Percentiles rank a stretch among this genome's conserved stretches.
phyloP scores from a whole-genome alignment of 2,797 vertebrate species.

The Silurus aristotelis region DNA sequence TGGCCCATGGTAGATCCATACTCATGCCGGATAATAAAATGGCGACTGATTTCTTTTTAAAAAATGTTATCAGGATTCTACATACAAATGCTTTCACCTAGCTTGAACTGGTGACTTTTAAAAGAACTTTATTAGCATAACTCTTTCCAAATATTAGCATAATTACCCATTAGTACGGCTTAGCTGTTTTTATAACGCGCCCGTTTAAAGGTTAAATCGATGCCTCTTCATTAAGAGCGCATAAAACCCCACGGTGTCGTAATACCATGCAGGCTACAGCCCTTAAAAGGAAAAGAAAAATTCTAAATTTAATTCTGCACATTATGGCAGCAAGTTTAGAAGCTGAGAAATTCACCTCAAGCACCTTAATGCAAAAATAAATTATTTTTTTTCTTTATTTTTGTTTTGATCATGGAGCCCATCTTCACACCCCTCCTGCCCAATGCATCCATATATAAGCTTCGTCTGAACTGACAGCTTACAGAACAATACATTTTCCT shows the following conservation, averaged over 20 bases:
- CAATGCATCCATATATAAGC: background rate
- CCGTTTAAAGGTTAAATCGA: background rate
- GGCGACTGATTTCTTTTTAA: slow-evolving; percentile 15
- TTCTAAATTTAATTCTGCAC: background rate
- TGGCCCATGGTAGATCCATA: background rate
- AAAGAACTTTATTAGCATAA: background rate
- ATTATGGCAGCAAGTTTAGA: background rate
- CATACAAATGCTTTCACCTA: slow-evolving; percentile 32
- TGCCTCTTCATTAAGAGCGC: background rate
- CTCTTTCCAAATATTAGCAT: background rate
- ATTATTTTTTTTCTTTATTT: background rate
- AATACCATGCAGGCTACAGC: background rate
- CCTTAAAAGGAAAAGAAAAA: too few species aligned
- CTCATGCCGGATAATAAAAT: slow-evolving; percentile 19
- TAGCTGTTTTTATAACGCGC: too few species aligned
- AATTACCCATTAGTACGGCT: background rate
- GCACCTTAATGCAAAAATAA: background rate
- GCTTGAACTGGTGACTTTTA: background rate
- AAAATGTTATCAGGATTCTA: slow-evolving; percentile 17
- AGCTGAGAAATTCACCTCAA: background rate
- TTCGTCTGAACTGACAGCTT: background rate
- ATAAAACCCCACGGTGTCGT: background rate
- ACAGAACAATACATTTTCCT: background rate
- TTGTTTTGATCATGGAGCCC: background rate
- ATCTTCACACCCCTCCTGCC: background rate